Evolutionary conservation across 2,113 vertebrate species (phyloP).

Genomic region (Desmodus rotundus): DNA sequence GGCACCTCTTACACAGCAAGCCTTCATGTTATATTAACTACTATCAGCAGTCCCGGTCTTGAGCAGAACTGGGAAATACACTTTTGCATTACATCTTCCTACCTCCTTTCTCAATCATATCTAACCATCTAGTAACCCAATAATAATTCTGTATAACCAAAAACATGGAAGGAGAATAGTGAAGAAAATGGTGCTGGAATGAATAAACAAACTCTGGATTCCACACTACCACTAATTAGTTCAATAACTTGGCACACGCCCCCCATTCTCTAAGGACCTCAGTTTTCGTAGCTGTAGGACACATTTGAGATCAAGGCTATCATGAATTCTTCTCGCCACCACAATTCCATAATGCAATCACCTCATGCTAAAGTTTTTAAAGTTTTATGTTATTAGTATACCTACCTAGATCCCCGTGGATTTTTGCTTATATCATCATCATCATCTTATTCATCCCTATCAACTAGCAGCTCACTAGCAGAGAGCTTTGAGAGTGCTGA

Average conservation of each 20-base stretch:
- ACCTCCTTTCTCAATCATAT: slow-evolving; percentile 35
- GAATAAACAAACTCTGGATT: background rate
- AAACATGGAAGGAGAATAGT: background rate
- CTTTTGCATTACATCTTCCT: background rate
- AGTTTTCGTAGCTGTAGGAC: background rate
- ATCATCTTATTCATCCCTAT: background rate
- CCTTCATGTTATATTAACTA: background rate
- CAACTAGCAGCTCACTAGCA: background rate
- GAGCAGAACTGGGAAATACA: background rate
- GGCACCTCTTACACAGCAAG: background rate
- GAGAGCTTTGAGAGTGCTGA: background rate
- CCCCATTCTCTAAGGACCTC: background rate
- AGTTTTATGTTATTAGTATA: background rate
- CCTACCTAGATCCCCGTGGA: background rate
- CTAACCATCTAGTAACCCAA: background rate
- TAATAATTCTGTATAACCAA: background rate
- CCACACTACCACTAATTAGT: background rate
- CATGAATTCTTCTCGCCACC: background rate
- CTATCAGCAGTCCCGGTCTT: background rate
- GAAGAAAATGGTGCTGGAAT: background rate
- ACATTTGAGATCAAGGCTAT: background rate
- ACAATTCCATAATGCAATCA: background rate
- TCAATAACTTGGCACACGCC: background rate
- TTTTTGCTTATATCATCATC: background rate
- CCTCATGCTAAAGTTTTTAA: background rate